Percentiles rank a stretch among this genome's conserved stretches.
These are phyloP conservation scores for Orientallactaga bullata DNA, from an alignment of 2,113 vertebrate species.

Conservation along the genomic window DNA sequence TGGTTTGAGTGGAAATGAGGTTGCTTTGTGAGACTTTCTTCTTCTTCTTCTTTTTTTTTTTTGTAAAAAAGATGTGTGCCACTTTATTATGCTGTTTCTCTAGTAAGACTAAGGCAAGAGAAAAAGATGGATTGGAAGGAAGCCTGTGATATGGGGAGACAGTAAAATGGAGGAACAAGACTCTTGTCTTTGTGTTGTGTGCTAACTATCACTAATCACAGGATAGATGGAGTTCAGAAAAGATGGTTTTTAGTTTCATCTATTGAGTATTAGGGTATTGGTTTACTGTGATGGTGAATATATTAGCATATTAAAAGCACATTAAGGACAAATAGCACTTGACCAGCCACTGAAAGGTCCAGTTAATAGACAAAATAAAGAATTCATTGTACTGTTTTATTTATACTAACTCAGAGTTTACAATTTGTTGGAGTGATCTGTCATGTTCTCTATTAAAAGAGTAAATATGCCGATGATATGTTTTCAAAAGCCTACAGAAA, in stretches of 20 bases:
- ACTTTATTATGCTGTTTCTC: not conserved
- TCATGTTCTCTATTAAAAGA: not conserved
- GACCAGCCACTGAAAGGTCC: constrained; percentile 32
- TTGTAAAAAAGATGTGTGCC: not conserved
- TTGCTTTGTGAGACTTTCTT: constrained; percentile 48
- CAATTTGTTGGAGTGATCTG: not conserved
- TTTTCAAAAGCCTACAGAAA: not conserved
- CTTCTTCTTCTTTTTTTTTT: too few relatives aligned
- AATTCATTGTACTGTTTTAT: constrained; percentile 31
- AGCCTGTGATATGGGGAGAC: not conserved
- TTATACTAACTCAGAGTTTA: constrained; percentile 17
- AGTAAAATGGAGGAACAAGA: not conserved
- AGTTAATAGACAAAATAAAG: constrained; percentile 51
- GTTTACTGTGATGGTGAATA: not conserved
- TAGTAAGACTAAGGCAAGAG: not conserved
- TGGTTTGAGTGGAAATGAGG: constrained; percentile 54
- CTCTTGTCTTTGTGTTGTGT: not conserved
- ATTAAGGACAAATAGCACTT: constrained; percentile 34
- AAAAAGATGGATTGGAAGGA: not conserved
- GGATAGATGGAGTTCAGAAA: not conserved
- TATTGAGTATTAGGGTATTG: not conserved
- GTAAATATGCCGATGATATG: not conserved
- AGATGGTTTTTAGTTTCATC: not conserved
- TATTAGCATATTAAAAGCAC: constrained; percentile 42
- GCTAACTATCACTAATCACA: not conserved